Percentiles rank a stretch among this genome's conserved stretches.
Evolutionary conservation across 2,888 invertebrate genomes (phyloP).

Genomic region (Lycophotia porphyrea): DNA sequence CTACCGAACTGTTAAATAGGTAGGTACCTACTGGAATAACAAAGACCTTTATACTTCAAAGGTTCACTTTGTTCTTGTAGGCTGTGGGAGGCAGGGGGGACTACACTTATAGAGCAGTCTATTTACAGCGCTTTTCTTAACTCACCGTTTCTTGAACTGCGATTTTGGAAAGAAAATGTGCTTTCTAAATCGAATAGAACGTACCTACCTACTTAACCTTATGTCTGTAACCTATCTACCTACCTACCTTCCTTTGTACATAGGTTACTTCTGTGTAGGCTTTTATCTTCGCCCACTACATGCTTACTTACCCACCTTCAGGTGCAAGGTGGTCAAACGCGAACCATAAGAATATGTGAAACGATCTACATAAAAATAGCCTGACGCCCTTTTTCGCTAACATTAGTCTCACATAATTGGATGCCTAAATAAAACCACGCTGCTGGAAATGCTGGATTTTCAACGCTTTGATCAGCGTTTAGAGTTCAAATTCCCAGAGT

Average conservation of each 20-base stretch:
- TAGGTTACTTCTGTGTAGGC: neutral
- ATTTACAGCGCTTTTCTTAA: neutral
- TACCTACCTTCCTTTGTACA: no score
- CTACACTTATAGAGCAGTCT: neutral
- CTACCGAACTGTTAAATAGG: conserved; percentile 11
- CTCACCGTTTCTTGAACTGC: neutral
- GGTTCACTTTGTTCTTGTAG: conserved; percentile 5
- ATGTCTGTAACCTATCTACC: neutral
- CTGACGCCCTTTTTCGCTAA: neutral
- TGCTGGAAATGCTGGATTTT: neutral
- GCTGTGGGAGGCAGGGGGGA: neutral
- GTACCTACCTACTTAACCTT: neutral
- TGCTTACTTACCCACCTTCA: neutral
- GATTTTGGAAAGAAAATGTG: neutral
- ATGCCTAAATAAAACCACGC: neutral
- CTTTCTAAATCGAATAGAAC: neutral
- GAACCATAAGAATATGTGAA: neutral
- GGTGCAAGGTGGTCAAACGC: neutral
- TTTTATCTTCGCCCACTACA: neutral
- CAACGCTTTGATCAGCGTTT: neutral
- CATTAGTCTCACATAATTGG: neutral
- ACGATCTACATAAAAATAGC: neutral
- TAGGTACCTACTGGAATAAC: conserved; percentile 20
- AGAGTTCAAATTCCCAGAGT: neutral
- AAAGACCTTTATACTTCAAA: conserved; percentile 39